These are phyloP conservation scores for Belgica antarctica DNA, from an alignment of 2,888 invertebrate genomes.

Conservation along the genomic window DNA sequence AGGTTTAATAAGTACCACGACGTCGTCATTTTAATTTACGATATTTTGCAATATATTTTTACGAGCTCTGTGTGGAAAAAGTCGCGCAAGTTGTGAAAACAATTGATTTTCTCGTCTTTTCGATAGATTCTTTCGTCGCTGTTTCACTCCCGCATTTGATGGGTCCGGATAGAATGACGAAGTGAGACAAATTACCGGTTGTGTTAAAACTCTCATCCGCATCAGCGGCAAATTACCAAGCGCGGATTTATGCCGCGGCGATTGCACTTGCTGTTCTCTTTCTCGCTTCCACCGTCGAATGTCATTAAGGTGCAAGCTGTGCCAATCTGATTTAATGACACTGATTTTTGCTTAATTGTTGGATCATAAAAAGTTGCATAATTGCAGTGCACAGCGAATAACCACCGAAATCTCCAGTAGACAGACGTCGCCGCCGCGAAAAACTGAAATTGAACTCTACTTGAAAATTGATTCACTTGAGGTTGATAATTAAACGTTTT, in stretches of 20 bases:
- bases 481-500: too few relatives aligned
- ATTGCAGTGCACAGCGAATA: neutral
- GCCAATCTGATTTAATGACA: constrained; percentile 25
- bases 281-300: neutral
- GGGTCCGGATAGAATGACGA: too few relatives aligned
- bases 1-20: too few relatives aligned
- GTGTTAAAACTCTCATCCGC: neutral
- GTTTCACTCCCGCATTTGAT: too few relatives aligned
- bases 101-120: constrained; percentile 12
- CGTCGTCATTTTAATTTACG: neutral
- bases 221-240: too few relatives aligned
- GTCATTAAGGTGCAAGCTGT: constrained; percentile 7
- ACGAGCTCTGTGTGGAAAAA: neutral
- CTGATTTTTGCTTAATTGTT: constrained; percentile 2
- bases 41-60: too few relatives aligned
- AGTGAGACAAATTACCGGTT: constrained; percentile 5
- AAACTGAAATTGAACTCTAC: too few relatives aligned
- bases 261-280: neutral
- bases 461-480: too few relatives aligned
- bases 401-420: neutral
- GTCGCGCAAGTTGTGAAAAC: constrained; percentile 7
- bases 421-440: neutral
- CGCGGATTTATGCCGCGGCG: constrained; percentile 3
- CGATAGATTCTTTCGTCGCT: too few relatives aligned
- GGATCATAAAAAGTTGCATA: neutral